Conservation (phyloP, 2,888 invertebrate species). For the Nymphalis c-album region DNA sequence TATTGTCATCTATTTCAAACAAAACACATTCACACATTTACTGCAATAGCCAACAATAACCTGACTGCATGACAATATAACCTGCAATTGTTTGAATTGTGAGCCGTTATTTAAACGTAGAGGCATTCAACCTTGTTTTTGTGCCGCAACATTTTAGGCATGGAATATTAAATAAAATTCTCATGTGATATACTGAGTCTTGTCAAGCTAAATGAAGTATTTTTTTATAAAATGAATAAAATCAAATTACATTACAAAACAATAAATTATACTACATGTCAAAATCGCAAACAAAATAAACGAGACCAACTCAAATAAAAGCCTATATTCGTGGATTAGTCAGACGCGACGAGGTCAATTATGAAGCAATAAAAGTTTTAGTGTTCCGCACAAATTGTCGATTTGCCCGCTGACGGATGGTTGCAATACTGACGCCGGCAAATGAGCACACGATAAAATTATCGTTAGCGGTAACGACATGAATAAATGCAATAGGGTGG, state of each 20-base stretch:
- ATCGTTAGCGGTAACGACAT: slow-evolving; percentile 83
- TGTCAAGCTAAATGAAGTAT: not conserved
- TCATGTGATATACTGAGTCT: not conserved
- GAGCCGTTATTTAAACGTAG: slow-evolving; percentile 4
- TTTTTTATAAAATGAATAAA: not conserved
- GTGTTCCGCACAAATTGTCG: slow-evolving; percentile 79
- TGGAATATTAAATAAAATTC: slow-evolving; percentile 3
- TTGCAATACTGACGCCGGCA: slow-evolving; percentile 77
- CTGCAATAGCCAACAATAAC: not conserved
- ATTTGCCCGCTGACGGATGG: slow-evolving; percentile 79
- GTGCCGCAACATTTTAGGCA: not conserved
- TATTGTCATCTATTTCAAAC: not conserved
- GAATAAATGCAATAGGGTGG: slow-evolving; percentile 82
- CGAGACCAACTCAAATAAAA: slow-evolving; percentile 36
- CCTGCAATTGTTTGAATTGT: slow-evolving; percentile 7
- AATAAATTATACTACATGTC: not conserved
- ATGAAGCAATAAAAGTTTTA: slow-evolving; percentile 79
- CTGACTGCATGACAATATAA: slow-evolving; percentile 1
- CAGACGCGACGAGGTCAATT: slow-evolving; percentile 76
- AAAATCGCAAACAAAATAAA: slow-evolving; percentile 18
- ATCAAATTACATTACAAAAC: not conserved
- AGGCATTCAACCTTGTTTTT: not conserved
- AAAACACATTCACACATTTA: not conserved
- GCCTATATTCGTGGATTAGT: slow-evolving; percentile 39
- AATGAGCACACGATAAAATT: slow-evolving; percentile 83